Evolutionary conservation across 1,140 invertebrate genomes (phyloP), one percentile per base, ranked within the genome.

Genomic region (Drosophila grimshawi): DNA sequence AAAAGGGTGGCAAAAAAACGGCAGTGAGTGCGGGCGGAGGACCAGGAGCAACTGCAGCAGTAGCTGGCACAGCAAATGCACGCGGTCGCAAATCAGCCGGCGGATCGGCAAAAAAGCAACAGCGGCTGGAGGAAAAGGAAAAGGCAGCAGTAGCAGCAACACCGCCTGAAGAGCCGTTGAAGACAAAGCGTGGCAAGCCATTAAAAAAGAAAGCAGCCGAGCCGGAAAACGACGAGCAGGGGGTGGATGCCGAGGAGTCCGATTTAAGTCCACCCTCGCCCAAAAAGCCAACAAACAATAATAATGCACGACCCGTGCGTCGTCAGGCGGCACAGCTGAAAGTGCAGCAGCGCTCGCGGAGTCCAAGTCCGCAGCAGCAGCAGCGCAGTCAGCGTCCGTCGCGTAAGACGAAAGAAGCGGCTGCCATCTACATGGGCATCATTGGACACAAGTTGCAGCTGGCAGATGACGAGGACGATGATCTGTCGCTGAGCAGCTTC

Each of bases 351-450:
- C 37, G 55, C 2, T 53, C 71, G 19, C 37, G 53, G 27, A 64
- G 63, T 60, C 33, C 80, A 10, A 63, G 64, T 59, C 70, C 81
- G 45, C 78, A 77, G 74, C 86, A 59, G 53, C 70, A 78, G 45
- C 78, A 77, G 74, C 86, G 79, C 1, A 63, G 92, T 39, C 81
- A 88, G 49, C 78, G 96, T 45, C 95, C 95, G 0, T 94, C 94
- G 1, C 93, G 96, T 43, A 96, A 96, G 91, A 96, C 95, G 4
- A 96, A 96, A 90, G 95, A 96, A 92, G 95, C 95, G 53, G 96
- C 96, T 10, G 94, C 95, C 19, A 94, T 96, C 30, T 96, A 95
- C 70, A 95, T 96, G 95, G 95, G 96, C 83, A 94, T 96, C 73
- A 93, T 96, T 30, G 95, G 95, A 5, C 94, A 95, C 78, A 95